Conservation (phyloP, 2,113 vertebrate genomes). For the Percina caprodes region DNA sequence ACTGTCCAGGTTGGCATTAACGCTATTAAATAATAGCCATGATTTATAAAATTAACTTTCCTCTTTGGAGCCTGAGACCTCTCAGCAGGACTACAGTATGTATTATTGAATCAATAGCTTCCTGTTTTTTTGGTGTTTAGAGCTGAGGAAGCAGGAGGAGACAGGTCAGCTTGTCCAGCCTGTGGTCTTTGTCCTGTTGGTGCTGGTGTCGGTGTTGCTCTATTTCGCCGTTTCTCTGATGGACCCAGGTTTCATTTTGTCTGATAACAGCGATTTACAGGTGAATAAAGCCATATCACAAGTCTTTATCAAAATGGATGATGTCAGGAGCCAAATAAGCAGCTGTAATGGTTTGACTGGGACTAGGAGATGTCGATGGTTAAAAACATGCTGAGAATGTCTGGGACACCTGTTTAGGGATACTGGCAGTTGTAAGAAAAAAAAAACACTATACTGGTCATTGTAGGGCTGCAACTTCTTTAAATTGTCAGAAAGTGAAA, state of each 20-base stretch:
- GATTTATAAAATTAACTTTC: neutral
- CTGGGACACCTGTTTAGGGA: neutral
- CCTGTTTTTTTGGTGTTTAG: conserved; percentile 70
- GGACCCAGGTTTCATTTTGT: conserved; percentile 93
- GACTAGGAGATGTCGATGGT: neutral
- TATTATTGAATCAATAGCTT: neutral
- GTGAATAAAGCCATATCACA: conserved; percentile 38
- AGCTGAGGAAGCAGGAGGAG: conserved; percentile 87
- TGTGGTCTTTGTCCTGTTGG: conserved; percentile 87
- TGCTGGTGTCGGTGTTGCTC: conserved; percentile 89
- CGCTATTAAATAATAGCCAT: neutral
- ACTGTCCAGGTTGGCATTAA: neutral
- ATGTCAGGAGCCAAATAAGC: neutral
- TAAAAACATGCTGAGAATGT: neutral
- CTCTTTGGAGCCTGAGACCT: neutral
- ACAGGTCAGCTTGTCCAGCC: conserved; percentile 86
- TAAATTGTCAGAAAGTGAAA: too few species aligned
- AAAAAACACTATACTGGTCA: too few species aligned
- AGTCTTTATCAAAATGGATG: neutral
- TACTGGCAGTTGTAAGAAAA: neutral
- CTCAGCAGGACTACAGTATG: neutral
- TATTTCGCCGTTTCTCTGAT: conserved; percentile 95
- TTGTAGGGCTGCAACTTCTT: too few species aligned
- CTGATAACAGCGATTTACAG: conserved; percentile 79
- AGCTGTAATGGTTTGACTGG: neutral